Evolutionary conservation across 2,113 vertebrate species (phyloP), one percentile per base, ranked within the genome.

Genomic region (Cygnus buccinator): DNA sequence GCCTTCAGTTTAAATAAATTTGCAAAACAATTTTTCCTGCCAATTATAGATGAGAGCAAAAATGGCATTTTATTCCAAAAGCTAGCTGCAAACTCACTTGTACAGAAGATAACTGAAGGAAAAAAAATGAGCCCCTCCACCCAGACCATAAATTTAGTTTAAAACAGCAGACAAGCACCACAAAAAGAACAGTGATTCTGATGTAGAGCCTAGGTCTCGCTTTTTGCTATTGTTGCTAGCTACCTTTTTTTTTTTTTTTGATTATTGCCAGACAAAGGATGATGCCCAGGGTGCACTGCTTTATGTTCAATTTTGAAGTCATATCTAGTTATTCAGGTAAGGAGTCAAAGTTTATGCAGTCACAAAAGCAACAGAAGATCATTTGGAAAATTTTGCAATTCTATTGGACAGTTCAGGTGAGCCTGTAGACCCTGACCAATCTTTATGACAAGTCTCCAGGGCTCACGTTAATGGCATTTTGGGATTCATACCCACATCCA

Each of bases 1-100:
- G 52, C 87, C 81, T 78, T 89, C 68, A 72, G 43, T 93, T 89
- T 87, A 91, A 89, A 91, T 54, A 89, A 39, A 81, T 94, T 76
- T 82, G 46, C 61, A 91, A 89, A 89, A 87, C 46, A 63, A 16
- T 68, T 55, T 89, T 52, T 33, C 29, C 29, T 59, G 25, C 43
- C 22, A 89, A 20, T 61, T 77, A 81, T 1, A 89, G 65, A 46
- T 84, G 61, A 16, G 3, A 71, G 11, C 1, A 95, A 86, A 95
- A 84, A 46, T 9, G 1, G 70, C 63, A 77, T 78, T 87, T 89
- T 92, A 44, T 68, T 52, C 61, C 75, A 72, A 81, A 92, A 95
- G 35, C 46, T 84, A 68, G 12, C 43, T 81, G 31, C 25, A 87
- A 78, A 55, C 4, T 75, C 2, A 0, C 21, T 68, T 58, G 61